Conservation (phyloP, 2,797 vertebrate species). For the Etheostoma perlongum region DNA sequence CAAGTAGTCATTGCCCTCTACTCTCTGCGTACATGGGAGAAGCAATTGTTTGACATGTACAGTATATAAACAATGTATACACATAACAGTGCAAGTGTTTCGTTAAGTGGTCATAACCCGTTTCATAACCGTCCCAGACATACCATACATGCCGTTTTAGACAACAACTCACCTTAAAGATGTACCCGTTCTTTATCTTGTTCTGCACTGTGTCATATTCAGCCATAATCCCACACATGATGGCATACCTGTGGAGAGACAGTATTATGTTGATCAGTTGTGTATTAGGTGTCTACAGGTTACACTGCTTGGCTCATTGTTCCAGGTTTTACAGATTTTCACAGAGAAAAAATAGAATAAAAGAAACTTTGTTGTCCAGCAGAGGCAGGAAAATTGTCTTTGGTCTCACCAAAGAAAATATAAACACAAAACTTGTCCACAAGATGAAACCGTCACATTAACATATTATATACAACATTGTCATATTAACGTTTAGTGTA, state of each 20-base stretch:
- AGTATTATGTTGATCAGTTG: not conserved
- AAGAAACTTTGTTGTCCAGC: too few species aligned
- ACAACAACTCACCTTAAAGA: slow-evolving; percentile 91
- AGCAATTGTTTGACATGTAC: not conserved
- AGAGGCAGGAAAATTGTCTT: too few species aligned
- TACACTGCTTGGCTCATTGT: not conserved
- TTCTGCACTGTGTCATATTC: slow-evolving; percentile 95
- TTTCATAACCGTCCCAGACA: not conserved
- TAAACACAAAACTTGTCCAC: too few species aligned
- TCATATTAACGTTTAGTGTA: too few species aligned
- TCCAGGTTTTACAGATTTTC: not conserved
- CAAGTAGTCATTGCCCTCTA: slow-evolving; percentile 6
- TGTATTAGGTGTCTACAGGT: not conserved
- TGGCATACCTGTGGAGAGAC: slow-evolving; percentile 90
- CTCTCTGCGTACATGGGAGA: not conserved
- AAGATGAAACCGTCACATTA: too few species aligned
- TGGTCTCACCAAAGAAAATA: too few species aligned
- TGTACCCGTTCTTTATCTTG: slow-evolving; percentile 95
- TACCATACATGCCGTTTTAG: not conserved
- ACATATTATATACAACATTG: too few species aligned
- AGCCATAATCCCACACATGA: slow-evolving; percentile 95
- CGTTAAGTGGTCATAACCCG: not conserved
- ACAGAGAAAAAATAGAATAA: not conserved
- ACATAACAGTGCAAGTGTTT: not conserved
- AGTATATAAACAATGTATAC: not conserved